Evolutionary conservation across 2,888 invertebrate genomes (phyloP).

Genomic region (Sclerodermus sp.): DNA sequence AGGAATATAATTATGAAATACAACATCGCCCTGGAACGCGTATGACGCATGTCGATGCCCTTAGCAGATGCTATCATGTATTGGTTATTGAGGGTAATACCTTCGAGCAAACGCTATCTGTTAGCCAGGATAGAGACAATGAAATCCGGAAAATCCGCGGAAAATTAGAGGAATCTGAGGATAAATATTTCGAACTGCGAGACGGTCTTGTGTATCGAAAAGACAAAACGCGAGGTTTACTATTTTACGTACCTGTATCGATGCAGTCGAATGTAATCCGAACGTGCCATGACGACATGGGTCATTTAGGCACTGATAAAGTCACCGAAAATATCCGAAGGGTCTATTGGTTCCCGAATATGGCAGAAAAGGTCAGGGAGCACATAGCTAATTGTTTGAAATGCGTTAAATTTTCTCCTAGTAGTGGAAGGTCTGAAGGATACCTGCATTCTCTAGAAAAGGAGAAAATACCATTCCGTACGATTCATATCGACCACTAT

Average conservation of each 20-base stretch:
- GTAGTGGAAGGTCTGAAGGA: conserved; percentile 34
- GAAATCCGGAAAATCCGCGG: conserved; percentile 18
- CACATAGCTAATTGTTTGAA: conserved; percentile 37
- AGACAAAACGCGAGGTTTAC: conserved; percentile 9
- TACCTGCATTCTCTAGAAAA: conserved; percentile 33
- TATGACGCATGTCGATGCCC: conserved; percentile 23
- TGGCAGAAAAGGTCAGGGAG: conserved; percentile 23
- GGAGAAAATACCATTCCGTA: conserved; percentile 30
- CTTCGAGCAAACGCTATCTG: conserved; percentile 17
- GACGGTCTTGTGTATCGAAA: conserved; percentile 28
- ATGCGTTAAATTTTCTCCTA: conserved; percentile 29
- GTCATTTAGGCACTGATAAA: conserved; percentile 17
- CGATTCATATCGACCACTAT: conserved; percentile 36
- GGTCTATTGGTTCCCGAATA: conserved; percentile 27
- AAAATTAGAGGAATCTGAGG: conserved; percentile 16
- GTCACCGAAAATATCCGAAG: conserved; percentile 13
- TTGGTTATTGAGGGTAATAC: conserved; percentile 15
- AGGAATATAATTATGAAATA: conserved; percentile 22
- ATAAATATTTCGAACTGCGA: conserved; percentile 21
- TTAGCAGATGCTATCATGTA: conserved; percentile 17
- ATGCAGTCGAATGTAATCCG: conserved; percentile 20
- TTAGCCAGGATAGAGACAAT: conserved; percentile 18
- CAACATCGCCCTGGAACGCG: conserved; percentile 17
- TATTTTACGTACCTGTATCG: conserved; percentile 17
- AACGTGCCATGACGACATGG: conserved; percentile 17